Evolutionary conservation across 2,113 vertebrate genomes (phyloP).

Genomic region (Cettia cetti): DNA sequence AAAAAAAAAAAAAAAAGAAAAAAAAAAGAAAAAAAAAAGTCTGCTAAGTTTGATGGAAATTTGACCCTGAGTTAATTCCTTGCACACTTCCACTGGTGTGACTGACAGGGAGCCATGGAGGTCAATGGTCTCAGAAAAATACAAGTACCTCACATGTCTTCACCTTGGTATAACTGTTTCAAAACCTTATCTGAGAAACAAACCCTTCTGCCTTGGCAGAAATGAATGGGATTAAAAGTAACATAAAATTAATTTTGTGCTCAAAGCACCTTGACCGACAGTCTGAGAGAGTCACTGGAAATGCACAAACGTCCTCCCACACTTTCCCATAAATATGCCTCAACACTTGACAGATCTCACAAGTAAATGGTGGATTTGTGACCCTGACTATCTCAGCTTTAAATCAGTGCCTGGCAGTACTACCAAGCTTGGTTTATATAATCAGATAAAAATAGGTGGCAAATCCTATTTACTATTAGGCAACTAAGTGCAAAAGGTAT

Average conservation of each 20-base stretch:
- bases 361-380: conserved; percentile 21
- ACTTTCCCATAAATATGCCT: conserved; percentile 36
- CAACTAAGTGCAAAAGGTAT: background rate
- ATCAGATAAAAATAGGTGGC: conserved; percentile 34
- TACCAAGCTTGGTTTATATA: background rate
- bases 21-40: background rate
- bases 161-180: background rate
- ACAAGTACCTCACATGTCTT: background rate
- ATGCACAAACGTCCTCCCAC: conserved; percentile 10
- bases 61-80: background rate
- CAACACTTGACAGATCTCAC: background rate
- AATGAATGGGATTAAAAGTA: conserved; percentile 4
- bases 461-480: conserved; percentile 26
- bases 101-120: background rate
- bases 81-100: background rate
- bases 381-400: conserved; percentile 41
- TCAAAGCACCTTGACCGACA: background rate
- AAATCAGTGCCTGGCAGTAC: conserved; percentile 39
- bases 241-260: conserved; percentile 12
- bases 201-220: background rate
- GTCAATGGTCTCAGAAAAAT: background rate
- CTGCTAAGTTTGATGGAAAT: background rate
- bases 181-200: conserved; percentile 20
- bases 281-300: background rate
- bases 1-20: background rate